phyloP scores from a whole-genome alignment of 2,113 vertebrate species.

The Oryzias curvinotus region DNA sequence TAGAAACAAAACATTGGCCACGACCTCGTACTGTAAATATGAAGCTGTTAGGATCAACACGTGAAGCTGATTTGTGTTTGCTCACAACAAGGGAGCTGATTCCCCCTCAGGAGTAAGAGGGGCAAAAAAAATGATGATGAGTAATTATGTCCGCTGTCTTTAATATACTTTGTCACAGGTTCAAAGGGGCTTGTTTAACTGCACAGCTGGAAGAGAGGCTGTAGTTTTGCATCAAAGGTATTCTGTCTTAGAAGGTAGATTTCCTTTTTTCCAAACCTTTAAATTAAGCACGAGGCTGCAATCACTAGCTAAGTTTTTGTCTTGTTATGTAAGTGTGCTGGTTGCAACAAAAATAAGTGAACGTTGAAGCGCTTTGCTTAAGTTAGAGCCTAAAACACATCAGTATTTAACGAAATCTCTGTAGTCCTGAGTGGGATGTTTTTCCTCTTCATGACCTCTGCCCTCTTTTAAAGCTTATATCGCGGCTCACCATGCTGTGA shows the following conservation, averaged over 20 bases:
- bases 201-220: constrained; percentile 23
- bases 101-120: constrained; percentile 49
- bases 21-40: constrained; percentile 14
- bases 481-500: not conserved
- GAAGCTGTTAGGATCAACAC: constrained; percentile 10
- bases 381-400: constrained; percentile 5
- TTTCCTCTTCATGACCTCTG: constrained; percentile 11
- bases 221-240: constrained; percentile 52
- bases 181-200: constrained; percentile 58
- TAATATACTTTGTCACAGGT: constrained; percentile 49
- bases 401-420: constrained; percentile 10
- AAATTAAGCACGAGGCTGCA: constrained; percentile 50
- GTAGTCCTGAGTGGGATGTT: constrained; percentile 21
- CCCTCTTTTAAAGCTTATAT: not conserved
- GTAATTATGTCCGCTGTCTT: constrained; percentile 48
- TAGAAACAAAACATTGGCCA: not conserved
- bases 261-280: constrained; percentile 52
- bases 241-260: constrained; percentile 40
- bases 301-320: constrained; percentile 26
- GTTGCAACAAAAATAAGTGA: constrained; percentile 21
- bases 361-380: constrained; percentile 26
- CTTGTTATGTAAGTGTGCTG: constrained; percentile 30
- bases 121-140: constrained; percentile 27
- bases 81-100: constrained; percentile 23
- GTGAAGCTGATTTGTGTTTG: constrained; percentile 26